These are phyloP conservation scores for Prolemur simus DNA, from an alignment of 2,113 vertebrate genomes.

Conservation along the genomic window DNA sequence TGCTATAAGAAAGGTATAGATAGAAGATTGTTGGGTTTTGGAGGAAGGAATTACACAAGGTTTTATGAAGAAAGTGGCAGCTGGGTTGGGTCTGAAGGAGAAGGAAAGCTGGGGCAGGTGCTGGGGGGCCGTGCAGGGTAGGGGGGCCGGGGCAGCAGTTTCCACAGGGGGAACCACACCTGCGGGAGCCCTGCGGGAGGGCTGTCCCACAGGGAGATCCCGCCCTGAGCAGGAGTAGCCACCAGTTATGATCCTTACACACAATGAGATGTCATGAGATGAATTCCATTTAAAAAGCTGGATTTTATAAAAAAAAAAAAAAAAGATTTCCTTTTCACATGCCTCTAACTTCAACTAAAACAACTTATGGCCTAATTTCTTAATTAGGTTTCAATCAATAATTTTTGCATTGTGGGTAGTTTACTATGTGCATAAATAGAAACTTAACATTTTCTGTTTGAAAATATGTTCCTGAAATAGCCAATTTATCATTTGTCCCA, in stretches of 20 bases:
- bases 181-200: background rate
- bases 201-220: background rate
- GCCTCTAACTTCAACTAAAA: background rate
- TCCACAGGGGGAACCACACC: background rate
- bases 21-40: background rate
- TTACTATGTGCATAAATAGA: background rate
- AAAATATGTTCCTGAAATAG: background rate
- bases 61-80: background rate
- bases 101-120: background rate
- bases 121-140: accelerated
- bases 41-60: background rate
- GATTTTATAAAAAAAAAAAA: background rate
- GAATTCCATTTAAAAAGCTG: background rate
- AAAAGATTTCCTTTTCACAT: background rate
- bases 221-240: background rate
- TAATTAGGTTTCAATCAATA: background rate
- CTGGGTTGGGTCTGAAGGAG: background rate
- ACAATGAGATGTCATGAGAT: background rate
- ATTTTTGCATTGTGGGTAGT: background rate
- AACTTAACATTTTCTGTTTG: background rate
- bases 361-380: background rate
- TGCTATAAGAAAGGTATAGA: background rate
- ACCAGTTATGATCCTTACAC: background rate
- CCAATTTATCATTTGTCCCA: background rate
- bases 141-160: background rate